Evolutionary conservation across 2,888 invertebrate genomes (phyloP), one percentile per base, ranked within the genome.

Genomic region (Linnaemya vulpina): DNA sequence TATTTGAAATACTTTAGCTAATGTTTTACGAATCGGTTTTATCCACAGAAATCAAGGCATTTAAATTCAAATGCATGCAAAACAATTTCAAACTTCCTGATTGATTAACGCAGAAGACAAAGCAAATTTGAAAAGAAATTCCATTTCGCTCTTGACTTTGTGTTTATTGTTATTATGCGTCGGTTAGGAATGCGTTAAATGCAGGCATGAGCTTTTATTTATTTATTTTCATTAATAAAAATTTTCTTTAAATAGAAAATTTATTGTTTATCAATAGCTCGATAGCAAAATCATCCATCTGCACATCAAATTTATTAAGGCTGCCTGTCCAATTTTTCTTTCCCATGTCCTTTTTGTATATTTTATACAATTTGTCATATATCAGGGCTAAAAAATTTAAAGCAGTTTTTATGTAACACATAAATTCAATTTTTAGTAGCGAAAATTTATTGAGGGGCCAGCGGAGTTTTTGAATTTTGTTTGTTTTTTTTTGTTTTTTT

Each of bases 71-170:
- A 58, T 43, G 73, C 8, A 65, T 35, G n/a, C 35, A 51, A 38
- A 38, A 58, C 13, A 55, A 38, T 55, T 63, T 58, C 20, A 65
- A 76, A 73, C 80, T 84, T 84, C 84, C 77, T 81, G 62, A 35
- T 49, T 51, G 43, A 73, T 67, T 13, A 15, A 13, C 55, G 17
- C 51, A 68, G 9, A 58, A 22, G 17, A 49, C 15, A 7, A 20
- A 49, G 22, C 13, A 51, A 40, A 55, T 49, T 22, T 63, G 11
- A 17, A 46, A 22, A 25, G 1, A 20, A 43, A 71, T 71, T 62
- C 13, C 8, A 71, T 78, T 55, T 30, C 35, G 53, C 22, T 38
- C 62, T 20, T 63, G 25, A 15, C 11, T 51, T 70, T 20, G 51
- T 38, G 20, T n/a, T n/a, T n/a, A n/a, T n/a, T 43, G 15, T 4